Percentiles rank a stretch among this genome's conserved stretches.
These are phyloP conservation scores for Drosophila parabipectinata DNA, from an alignment of 1,140 invertebrate species.

Conservation along the genomic window DNA sequence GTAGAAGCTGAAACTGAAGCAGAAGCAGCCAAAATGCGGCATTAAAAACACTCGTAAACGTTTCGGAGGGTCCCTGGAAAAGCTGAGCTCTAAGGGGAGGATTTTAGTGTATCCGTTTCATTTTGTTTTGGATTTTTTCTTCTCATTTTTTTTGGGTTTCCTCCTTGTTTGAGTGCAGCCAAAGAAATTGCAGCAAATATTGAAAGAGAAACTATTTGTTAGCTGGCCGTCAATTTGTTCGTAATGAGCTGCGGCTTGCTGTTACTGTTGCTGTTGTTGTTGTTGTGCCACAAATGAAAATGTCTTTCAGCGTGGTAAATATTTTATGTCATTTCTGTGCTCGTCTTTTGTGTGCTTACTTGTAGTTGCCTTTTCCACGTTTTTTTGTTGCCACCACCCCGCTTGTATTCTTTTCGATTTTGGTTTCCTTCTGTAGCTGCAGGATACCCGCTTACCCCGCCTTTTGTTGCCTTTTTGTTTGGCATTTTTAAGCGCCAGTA, in stretches of 20 bases:
- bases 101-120: slow-evolving; percentile 27
- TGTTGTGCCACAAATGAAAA: slow-evolving; percentile 60
- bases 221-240: slow-evolving; percentile 61
- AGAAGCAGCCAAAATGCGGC: slow-evolving; percentile 54
- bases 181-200: slow-evolving; percentile 51
- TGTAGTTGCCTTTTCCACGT: slow-evolving; percentile 23
- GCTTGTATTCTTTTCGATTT: slow-evolving; percentile 10
- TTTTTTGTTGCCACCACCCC: slow-evolving; percentile 1
- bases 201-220: slow-evolving; percentile 62
- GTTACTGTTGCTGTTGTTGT: slow-evolving; percentile 5
- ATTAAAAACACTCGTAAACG: slow-evolving; percentile 73
- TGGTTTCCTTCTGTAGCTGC: not conserved
- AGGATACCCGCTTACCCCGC: not conserved
- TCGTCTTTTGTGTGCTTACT: slow-evolving; percentile 38
- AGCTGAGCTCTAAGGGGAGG: slow-evolving; percentile 11
- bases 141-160: not conserved
- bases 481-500: slow-evolving; percentile 69
- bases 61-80: slow-evolving; percentile 10
- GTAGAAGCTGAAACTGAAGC: not conserved
- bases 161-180: slow-evolving; percentile 30
- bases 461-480: slow-evolving; percentile 38
- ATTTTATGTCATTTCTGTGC: slow-evolving; percentile 62
- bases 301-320: slow-evolving; percentile 73
- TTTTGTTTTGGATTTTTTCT: slow-evolving; percentile 8
- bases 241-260: slow-evolving; percentile 56